A percentile compares a stretch with the other conserved stretches of the same genome.
These are phyloP conservation scores for Delphinapterus leucas DNA, from an alignment of 2,113 vertebrate genomes.

Conservation along the genomic window DNA sequence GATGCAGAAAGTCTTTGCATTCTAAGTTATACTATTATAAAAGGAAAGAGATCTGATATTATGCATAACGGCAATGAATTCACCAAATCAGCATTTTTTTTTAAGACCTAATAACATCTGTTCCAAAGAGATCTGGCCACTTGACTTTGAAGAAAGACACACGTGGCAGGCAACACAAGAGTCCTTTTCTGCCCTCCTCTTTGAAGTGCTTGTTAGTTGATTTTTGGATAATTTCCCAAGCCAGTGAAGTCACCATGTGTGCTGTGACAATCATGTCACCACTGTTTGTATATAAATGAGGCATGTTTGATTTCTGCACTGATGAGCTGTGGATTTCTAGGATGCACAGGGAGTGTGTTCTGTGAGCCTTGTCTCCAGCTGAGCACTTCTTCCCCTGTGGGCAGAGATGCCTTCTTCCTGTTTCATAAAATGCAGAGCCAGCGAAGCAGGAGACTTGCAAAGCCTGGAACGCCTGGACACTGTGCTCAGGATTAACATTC, in stretches of 20 bases:
- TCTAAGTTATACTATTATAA: background rate
- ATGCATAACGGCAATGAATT: background rate
- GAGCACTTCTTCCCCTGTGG: background rate
- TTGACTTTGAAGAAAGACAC: constrained; percentile 19
- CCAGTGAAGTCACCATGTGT: constrained; percentile 9
- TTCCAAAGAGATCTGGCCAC: background rate
- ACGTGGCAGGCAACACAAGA: background rate
- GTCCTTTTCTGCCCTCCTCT: background rate
- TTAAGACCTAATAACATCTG: background rate
- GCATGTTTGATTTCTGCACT: constrained; percentile 8
- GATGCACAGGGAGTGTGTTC: background rate
- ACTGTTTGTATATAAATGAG: constrained; percentile 44
- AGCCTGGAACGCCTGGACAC: rapidly evolving
- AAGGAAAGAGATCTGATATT: background rate
- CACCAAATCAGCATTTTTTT: background rate
- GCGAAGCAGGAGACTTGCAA: background rate
- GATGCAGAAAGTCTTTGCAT: background rate
- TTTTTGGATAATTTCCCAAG: constrained; percentile 48
- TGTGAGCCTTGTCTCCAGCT: background rate
- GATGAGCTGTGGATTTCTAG: constrained; percentile 9
- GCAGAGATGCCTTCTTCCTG: background rate
- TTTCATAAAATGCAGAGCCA: background rate
- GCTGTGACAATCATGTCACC: constrained; percentile 48
- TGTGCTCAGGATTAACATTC: background rate
- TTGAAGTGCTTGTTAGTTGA: background rate